Evolutionary conservation across 2,888 invertebrate species (phyloP).

Genomic region (Napeogenes sylphis): DNA sequence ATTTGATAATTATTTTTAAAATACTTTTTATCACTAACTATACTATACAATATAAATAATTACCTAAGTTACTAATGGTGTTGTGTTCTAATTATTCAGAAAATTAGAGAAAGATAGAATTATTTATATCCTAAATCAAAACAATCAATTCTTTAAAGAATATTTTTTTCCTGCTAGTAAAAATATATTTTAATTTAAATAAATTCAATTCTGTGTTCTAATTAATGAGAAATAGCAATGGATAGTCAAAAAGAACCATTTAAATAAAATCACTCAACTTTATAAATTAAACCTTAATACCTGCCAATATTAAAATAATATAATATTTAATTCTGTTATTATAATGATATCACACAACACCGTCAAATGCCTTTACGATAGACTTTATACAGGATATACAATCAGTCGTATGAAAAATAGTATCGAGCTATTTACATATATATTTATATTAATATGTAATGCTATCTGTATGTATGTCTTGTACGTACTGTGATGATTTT

Average conservation of each 20-base stretch:
- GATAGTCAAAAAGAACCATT: too few relatives aligned
- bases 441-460: too few relatives aligned
- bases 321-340: too few relatives aligned
- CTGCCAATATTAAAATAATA: too few relatives aligned
- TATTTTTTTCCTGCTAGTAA: conserved; percentile 3
- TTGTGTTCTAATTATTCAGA: conserved; percentile 26
- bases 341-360: conserved; percentile 46
- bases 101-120: neutral
- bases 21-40: conserved; percentile 28
- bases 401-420: conserved; percentile 66
- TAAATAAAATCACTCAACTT: too few relatives aligned
- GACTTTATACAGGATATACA: conserved; percentile 64
- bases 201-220: neutral
- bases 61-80: conserved; percentile 27
- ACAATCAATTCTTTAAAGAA: neutral
- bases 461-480: too few relatives aligned
- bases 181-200: neutral
- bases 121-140: too few relatives aligned
- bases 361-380: conserved; percentile 52
- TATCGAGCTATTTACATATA: conserved; percentile 30
- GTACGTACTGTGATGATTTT: too few relatives aligned
- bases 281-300: too few relatives aligned
- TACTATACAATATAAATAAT: conserved; percentile 33
- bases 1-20: conserved; percentile 11
- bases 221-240: too few relatives aligned